Conservation (phyloP, 2,113 vertebrate species). For the Meriones unguiculatus region DNA sequence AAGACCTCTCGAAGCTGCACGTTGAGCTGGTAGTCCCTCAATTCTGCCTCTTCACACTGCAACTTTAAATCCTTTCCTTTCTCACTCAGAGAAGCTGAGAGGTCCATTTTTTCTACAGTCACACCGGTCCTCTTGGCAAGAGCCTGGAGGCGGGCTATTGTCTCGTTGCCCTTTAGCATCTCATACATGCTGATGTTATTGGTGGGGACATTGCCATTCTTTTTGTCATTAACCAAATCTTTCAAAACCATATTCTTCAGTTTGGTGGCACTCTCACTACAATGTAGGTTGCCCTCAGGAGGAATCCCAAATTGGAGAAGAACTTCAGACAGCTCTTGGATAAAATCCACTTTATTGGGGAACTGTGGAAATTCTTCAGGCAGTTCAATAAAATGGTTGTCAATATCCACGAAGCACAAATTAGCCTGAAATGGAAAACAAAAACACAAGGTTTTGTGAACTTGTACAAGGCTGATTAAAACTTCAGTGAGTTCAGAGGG, state of each 20-base stretch:
- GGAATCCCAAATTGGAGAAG: slow-evolving; percentile 92
- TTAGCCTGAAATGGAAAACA: slow-evolving; percentile 90
- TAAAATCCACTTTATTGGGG: slow-evolving; percentile 94
- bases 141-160: slow-evolving; percentile 94
- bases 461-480: neutral
- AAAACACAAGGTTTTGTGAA: neutral
- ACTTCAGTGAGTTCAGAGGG: neutral
- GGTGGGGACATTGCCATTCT: slow-evolving; percentile 94
- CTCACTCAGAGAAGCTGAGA: slow-evolving; percentile 82
- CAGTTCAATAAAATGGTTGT: slow-evolving; percentile 94
- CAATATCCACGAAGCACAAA: slow-evolving; percentile 97
- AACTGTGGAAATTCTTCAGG: slow-evolving; percentile 97
- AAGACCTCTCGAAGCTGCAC: slow-evolving; percentile 97
- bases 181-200: slow-evolving; percentile 92
- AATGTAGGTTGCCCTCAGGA: slow-evolving; percentile 86
- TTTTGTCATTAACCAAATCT: slow-evolving; percentile 94
- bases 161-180: slow-evolving; percentile 92
- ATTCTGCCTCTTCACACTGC: slow-evolving; percentile 91
- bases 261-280: slow-evolving; percentile 88
- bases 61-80: slow-evolving; percentile 85
- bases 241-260: slow-evolving; percentile 92
- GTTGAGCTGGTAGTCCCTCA: slow-evolving; percentile 93
- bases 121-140: slow-evolving; percentile 93
- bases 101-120: slow-evolving; percentile 89
- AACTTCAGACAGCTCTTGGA: slow-evolving; percentile 95